These are phyloP conservation scores for Bombylius major DNA, from an alignment of 2,888 invertebrate species.

Conservation along the genomic window DNA sequence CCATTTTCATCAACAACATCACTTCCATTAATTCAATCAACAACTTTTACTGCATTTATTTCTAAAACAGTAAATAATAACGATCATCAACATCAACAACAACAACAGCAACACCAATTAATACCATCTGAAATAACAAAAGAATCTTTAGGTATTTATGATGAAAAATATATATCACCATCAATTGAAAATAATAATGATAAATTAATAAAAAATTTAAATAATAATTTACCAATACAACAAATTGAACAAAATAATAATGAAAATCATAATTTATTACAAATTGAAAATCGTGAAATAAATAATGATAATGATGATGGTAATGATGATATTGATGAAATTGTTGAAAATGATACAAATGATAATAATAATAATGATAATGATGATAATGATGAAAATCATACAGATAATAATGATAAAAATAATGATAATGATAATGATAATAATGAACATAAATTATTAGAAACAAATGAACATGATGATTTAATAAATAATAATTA, in stretches of 20 bases:
- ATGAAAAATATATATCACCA: too few species aligned
- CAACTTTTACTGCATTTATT: conserved; percentile 23
- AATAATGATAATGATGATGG: not conserved
- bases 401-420: not conserved
- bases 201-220: conserved; percentile 16
- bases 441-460: not conserved
- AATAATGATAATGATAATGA: not conserved
- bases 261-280: not conserved
- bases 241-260: not conserved
- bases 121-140: conserved; percentile 20
- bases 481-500: conserved; percentile 2
- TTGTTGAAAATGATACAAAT: conserved; percentile 7
- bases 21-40: conserved; percentile 24
- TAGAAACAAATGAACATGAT: conserved; percentile 8
- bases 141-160: conserved; percentile 21
- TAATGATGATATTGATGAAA: conserved; percentile 15
- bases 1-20: conserved; percentile 26
- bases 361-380: not conserved
- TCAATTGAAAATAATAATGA: conserved; percentile 27
- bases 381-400: not conserved
- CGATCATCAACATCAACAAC: not conserved
- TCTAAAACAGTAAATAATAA: conserved; percentile 15
- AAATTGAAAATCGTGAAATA: not conserved
- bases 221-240: conserved; percentile 3
- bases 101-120: not conserved